These are phyloP conservation scores for Neopipo cinnamomea DNA, from an alignment of 2,113 vertebrate genomes.

Conservation along the genomic window DNA sequence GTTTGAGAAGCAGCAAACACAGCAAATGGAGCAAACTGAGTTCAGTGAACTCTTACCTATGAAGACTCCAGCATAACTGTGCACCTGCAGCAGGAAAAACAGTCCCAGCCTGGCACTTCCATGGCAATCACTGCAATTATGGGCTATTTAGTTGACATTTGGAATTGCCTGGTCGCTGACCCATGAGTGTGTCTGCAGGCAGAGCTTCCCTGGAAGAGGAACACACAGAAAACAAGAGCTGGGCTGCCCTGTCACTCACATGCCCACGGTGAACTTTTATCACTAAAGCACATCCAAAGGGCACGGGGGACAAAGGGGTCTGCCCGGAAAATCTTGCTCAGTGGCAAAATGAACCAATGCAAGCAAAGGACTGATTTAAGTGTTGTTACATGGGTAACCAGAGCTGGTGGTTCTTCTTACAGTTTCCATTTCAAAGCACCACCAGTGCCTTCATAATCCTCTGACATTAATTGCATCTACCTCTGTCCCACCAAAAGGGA, in stretches of 20 bases:
- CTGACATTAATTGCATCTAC: background rate
- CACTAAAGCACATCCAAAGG: background rate
- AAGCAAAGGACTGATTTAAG: background rate
- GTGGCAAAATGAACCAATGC: background rate
- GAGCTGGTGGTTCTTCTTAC: background rate
- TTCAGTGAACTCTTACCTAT: background rate
- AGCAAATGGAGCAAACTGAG: background rate
- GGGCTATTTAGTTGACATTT: background rate
- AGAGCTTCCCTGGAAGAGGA: background rate
- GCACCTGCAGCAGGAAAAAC: background rate
- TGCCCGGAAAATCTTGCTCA: background rate
- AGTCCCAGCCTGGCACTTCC: background rate
- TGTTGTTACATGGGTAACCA: background rate
- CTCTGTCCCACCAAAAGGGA: background rate
- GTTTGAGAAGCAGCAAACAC: background rate
- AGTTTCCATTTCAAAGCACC: constrained; percentile 17
- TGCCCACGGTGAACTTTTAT: background rate
- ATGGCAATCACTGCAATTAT: background rate
- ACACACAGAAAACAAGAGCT: background rate
- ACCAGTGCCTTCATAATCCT: background rate
- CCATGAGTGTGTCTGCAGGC: background rate
- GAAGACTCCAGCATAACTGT: background rate
- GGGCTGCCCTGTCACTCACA: background rate
- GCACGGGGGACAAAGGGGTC: background rate
- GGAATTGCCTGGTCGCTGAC: background rate